Evolutionary conservation across 2,113 vertebrate species (phyloP).

Genomic region (Gavia stellata): DNA sequence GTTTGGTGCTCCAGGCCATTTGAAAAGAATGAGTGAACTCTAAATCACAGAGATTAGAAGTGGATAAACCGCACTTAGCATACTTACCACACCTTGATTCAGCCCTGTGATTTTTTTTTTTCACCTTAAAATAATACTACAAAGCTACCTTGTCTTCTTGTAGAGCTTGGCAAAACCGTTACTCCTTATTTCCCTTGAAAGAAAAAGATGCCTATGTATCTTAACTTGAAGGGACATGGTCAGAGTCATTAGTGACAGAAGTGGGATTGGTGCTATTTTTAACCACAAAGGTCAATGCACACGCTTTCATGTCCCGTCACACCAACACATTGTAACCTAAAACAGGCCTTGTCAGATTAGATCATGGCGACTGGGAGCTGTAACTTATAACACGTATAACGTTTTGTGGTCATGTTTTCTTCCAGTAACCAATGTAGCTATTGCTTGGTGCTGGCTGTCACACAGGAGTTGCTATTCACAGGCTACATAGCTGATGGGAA

Average conservation of each 20-base stretch:
- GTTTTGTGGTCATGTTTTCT: not conserved
- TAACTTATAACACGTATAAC: fast-evolving
- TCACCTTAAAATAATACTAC: not conserved
- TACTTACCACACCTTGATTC: not conserved
- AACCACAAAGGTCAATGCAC: not conserved
- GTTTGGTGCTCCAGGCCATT: not conserved
- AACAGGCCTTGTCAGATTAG: not conserved
- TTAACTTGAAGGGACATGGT: not conserved
- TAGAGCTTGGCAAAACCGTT: not conserved
- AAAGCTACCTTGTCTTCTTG: not conserved
- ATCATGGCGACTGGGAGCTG: not conserved
- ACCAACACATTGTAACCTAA: not conserved
- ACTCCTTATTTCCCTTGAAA: not conserved
- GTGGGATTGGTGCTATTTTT: not conserved
- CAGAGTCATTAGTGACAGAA: not conserved
- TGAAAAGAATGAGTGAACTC: not conserved
- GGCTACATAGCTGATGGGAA: not conserved
- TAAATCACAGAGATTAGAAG: not conserved
- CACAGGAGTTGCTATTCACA: not conserved
- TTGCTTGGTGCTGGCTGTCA: not conserved
- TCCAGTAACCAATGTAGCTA: not conserved
- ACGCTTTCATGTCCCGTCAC: not conserved
- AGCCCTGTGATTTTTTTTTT: not conserved
- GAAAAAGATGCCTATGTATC: not conserved
- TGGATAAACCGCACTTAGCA: not conserved